phyloP scores from a whole-genome alignment of 2,888 invertebrate species.

The Dyspetes luteomarginatus region DNA sequence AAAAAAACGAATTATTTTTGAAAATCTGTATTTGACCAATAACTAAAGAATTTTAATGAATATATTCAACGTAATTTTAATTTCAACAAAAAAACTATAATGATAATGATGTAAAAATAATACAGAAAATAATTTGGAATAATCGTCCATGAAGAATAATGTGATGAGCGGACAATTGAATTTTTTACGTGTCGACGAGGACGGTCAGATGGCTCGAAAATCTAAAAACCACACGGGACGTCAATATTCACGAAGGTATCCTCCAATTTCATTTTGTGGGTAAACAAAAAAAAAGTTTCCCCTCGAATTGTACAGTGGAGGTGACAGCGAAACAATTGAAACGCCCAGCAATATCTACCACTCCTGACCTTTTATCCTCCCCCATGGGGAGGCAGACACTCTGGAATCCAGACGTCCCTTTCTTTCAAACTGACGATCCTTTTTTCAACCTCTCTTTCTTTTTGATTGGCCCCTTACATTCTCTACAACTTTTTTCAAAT shows the following conservation, averaged over 20 bases:
- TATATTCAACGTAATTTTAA: no score
- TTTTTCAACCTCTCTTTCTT: slow-evolving; percentile 12
- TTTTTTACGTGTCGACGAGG: not conserved
- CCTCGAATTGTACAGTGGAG: slow-evolving; percentile 17
- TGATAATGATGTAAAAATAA: no score
- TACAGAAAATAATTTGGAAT: no score
- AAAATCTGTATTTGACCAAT: no score
- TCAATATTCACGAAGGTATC: slow-evolving; percentile 24
- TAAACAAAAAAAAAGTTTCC: slow-evolving; percentile 19
- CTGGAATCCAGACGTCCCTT: slow-evolving; percentile 49
- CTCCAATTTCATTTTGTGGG: slow-evolving; percentile 25
- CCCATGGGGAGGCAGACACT: slow-evolving; percentile 19
- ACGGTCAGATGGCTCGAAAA: not conserved
- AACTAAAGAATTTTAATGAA: no score
- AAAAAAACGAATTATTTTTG: no score
- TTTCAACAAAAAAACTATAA: no score
- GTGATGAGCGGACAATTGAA: no score
- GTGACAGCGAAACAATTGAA: slow-evolving; percentile 43
- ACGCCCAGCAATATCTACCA: slow-evolving; percentile 26
- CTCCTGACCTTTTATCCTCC: slow-evolving; percentile 43
- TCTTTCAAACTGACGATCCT: slow-evolving; percentile 19
- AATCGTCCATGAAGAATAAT: no score
- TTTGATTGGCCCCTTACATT: not conserved
- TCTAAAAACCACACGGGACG: not conserved
- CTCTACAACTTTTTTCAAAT: not conserved